phyloP scores from a whole-genome alignment of 1,140 invertebrate species.

The Bradysia coprophila region DNA sequence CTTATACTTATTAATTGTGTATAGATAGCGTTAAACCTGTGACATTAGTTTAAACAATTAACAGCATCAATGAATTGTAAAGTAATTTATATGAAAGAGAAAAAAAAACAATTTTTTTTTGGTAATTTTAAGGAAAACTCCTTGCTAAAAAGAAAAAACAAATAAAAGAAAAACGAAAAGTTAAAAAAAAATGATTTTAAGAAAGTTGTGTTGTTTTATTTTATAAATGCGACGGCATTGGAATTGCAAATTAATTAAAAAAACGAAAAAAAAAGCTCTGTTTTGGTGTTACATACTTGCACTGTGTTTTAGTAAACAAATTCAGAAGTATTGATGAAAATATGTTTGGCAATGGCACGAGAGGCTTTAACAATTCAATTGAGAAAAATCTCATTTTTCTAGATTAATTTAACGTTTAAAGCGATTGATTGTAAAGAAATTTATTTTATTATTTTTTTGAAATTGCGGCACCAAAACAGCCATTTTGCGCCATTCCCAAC shows the following conservation, averaged over 20 bases:
- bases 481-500: conserved; percentile 36
- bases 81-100: conserved; percentile 3
- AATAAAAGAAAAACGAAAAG: no score
- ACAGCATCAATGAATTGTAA: no score
- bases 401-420: background rate
- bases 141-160: no score
- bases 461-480: conserved; percentile 45
- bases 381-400: background rate
- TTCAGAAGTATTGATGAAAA: background rate
- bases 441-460: background rate
- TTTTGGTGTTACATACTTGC: conserved; percentile 15
- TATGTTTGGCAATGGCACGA: background rate
- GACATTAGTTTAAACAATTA: no score
- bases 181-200: conserved; percentile 1
- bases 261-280: conserved; percentile 12
- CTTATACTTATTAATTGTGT: no score
- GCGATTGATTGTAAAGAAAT: background rate
- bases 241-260: background rate
- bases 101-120: conserved; percentile 3
- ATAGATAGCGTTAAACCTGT: no score
- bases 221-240: background rate
- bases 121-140: conserved; percentile 2
- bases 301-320: background rate
- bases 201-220: background rate
- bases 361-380: background rate